phyloP scores from a whole-genome alignment of 1,140 invertebrate genomes.

The Protaetia brevitarsis region DNA sequence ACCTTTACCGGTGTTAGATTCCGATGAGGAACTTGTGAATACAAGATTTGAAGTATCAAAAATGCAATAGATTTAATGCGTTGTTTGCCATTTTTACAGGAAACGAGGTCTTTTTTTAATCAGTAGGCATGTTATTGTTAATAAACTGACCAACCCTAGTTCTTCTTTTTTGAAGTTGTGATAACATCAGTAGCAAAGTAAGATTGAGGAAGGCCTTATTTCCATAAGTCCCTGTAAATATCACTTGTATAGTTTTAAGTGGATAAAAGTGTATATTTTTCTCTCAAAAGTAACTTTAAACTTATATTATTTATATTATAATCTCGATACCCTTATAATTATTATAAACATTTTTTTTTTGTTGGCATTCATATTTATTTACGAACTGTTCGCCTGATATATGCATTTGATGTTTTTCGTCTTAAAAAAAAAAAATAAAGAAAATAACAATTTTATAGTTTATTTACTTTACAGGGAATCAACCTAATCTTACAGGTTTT shows the following conservation, averaged over 20 bases:
- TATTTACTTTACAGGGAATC: conserved; percentile 30
- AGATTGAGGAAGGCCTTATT: too few species aligned
- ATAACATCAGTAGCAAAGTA: too few species aligned
- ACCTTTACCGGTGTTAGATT: conserved; percentile 78
- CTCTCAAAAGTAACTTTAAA: too few species aligned
- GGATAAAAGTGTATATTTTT: conserved; percentile 12
- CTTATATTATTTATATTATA: too few species aligned
- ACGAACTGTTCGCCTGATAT: neutral
- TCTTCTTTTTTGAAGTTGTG: too few species aligned
- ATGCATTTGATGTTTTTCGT: neutral
- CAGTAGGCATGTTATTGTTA: too few species aligned
- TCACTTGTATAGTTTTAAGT: neutral
- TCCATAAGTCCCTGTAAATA: neutral
- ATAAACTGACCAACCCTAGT: too few species aligned
- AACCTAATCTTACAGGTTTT: conserved; percentile 61
- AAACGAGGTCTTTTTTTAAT: too few species aligned
- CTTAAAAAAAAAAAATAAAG: neutral
- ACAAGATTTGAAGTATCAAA: conserved; percentile 89
- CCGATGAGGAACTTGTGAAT: conserved; percentile 85
- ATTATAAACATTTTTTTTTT: neutral
- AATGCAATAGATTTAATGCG: conserved; percentile 83
- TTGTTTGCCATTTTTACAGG: too few species aligned
- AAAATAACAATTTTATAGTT: neutral
- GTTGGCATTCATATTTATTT: conserved; percentile 13
- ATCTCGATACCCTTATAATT: too few species aligned